Conservation (phyloP, 64 coral and sea anemone species). For the Porites lutea region DNA sequence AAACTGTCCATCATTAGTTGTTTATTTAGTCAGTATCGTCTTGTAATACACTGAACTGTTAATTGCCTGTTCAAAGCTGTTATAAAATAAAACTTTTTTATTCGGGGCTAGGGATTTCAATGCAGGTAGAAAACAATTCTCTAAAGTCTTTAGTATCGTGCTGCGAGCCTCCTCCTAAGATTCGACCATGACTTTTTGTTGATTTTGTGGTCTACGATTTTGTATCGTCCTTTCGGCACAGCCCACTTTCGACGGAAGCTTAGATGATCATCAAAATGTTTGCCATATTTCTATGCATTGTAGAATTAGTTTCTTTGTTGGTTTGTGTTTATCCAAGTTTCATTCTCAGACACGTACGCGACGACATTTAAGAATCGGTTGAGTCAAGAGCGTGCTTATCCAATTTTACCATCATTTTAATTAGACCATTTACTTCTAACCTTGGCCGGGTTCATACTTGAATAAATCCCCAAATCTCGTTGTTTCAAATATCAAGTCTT, state of each 20-base stretch:
- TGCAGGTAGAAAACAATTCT: no score
- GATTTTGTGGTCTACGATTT: neutral
- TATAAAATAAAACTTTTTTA: neutral
- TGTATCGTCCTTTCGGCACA: neutral
- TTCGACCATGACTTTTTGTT: neutral
- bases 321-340: neutral
- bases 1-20: neutral
- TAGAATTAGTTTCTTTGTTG: constrained; percentile 11
- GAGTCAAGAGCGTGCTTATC: neutral
- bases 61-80: neutral
- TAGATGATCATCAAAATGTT: constrained; percentile 22
- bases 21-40: neutral
- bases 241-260: neutral
- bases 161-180: no score
- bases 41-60: neutral
- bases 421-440: no score
- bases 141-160: no score
- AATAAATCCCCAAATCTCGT: neutral
- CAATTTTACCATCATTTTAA: no score
- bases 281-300: constrained; percentile 15
- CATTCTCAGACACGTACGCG: constrained; percentile 26
- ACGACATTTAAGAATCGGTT: neutral
- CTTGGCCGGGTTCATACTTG: neutral
- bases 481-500: neutral
- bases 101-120: no score